A percentile compares a stretch with the other conserved stretches of the same genome.
Evolutionary conservation across 2,888 invertebrate species (phyloP).

Genomic region (Hydraecia micacea): DNA sequence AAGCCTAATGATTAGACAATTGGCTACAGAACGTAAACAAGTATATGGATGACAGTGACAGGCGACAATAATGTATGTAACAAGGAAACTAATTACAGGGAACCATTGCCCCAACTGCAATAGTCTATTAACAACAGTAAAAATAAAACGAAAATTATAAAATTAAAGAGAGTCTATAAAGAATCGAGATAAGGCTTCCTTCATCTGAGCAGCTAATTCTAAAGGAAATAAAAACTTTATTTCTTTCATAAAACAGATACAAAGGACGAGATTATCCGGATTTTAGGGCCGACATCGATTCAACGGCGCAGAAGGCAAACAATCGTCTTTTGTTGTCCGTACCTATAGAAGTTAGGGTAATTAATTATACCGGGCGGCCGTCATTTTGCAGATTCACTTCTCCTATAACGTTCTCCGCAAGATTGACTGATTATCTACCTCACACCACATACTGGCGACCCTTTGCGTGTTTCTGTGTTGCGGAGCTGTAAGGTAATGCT

Average conservation of each 20-base stretch:
- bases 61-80: slow-evolving; percentile 5
- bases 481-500: slow-evolving; percentile 26
- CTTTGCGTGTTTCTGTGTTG: slow-evolving; percentile 46
- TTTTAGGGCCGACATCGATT: slow-evolving; percentile 86
- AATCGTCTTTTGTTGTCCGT: slow-evolving; percentile 87
- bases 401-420: slow-evolving; percentile 74
- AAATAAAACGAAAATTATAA: slow-evolving; percentile 52
- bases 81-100: slow-evolving; percentile 8
- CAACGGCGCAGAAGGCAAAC: slow-evolving; percentile 86
- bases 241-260: slow-evolving; percentile 86
- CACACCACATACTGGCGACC: slow-evolving; percentile 58
- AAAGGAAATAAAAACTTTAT: slow-evolving; percentile 85
- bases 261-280: slow-evolving; percentile 87
- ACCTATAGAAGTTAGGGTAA: slow-evolving; percentile 86
- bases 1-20: slow-evolving; percentile 54
- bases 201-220: slow-evolving; percentile 78
- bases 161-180: slow-evolving; percentile 48
- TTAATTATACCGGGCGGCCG: slow-evolving; percentile 85
- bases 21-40: slow-evolving; percentile 33
- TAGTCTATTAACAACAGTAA: slow-evolving; percentile 18
- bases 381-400: slow-evolving; percentile 86
- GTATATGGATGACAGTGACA: slow-evolving; percentile 2
- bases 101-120: background rate
- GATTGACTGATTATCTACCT: slow-evolving; percentile 81
- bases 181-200: slow-evolving; percentile 66